phyloP scores from a whole-genome alignment of 2,888 invertebrate genomes.

The Polyommatus iphigenia region DNA sequence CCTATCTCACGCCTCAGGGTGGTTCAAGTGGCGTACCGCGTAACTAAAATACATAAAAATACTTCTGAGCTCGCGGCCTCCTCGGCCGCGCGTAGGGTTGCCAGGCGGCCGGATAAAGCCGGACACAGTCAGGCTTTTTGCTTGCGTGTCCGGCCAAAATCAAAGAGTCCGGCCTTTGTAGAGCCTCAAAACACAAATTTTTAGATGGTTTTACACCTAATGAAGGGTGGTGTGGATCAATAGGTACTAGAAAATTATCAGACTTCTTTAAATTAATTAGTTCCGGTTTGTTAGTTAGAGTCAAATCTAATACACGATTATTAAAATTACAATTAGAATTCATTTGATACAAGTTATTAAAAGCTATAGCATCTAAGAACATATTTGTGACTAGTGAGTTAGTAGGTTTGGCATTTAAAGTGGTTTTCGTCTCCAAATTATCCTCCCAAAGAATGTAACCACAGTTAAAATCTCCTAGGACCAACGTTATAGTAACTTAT shows the following conservation, averaged over 20 bases:
- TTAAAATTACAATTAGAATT: background rate
- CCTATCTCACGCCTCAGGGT: too few relatives aligned
- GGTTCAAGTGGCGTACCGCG: too few relatives aligned
- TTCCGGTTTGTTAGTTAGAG: background rate
- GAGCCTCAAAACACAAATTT: too few relatives aligned
- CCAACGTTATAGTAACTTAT: background rate
- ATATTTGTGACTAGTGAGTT: background rate
- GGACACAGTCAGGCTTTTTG: too few relatives aligned
- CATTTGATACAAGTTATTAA: background rate
- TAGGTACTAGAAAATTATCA: background rate
- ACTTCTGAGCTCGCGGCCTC: too few relatives aligned
- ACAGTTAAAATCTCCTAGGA: background rate
- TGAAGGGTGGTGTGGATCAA: conserved; percentile 12
- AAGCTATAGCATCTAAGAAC: background rate
- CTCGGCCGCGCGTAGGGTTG: too few relatives aligned
- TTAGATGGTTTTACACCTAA: too few relatives aligned
- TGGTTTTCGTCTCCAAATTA: background rate
- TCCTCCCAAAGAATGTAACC: background rate
- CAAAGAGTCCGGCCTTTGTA: too few relatives aligned
- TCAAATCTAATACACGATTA: background rate
- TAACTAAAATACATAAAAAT: too few relatives aligned
- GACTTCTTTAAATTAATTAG: background rate
- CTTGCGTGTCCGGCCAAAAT: too few relatives aligned
- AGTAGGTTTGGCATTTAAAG: background rate
- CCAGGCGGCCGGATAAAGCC: too few relatives aligned